Evolutionary conservation across 2,888 invertebrate species (phyloP), one percentile per base, ranked within the genome.

Genomic region (Notodonta ziczac): DNA sequence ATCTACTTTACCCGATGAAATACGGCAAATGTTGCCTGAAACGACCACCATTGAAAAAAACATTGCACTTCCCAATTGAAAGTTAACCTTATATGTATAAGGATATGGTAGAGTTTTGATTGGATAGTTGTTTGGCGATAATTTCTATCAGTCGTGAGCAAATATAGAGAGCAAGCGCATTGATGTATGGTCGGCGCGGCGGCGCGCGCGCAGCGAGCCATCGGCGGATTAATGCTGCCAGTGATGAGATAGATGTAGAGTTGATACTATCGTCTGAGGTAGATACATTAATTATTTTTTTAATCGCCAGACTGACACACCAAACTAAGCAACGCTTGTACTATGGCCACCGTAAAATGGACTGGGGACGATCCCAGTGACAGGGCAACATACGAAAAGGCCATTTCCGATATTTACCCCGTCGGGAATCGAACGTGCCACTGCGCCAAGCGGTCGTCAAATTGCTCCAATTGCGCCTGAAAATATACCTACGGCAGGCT

Each of bases 91-190:
- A 70, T 13, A 0, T 5, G 39, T 16, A n/a, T 16, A 24, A 3
- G 14, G 0, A 35, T 71, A 82, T 63, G 67, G 77, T 77, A 65
- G 62, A 60, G 72, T 70, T 75, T 73, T 46, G 52, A 51, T 67
- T 65, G 62, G 52, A 24, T 40, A 52, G 66, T 60, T 50, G 56
- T 57, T 14, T 66, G 71, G 73, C 74, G 82, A 84, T 86, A 86
- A 83, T 85, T 86, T 87, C 85, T 87, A 86, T 87, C 76, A 80
- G 85, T 82, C 81, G 84, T 84, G 83, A 80, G 84, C 74, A 82
- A 85, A 85, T 86, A 85, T 82, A 84, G 86, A 87, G 90, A 87
- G 88, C 85, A 88, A 83, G 87, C 84, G 77, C 83, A 85, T 85
- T 89, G 87, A 90, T 88, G 81, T 89, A 89, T 88, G 89, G 91